These are phyloP conservation scores for Drepana falcataria DNA, from an alignment of 2,888 invertebrate genomes.

Conservation along the genomic window DNA sequence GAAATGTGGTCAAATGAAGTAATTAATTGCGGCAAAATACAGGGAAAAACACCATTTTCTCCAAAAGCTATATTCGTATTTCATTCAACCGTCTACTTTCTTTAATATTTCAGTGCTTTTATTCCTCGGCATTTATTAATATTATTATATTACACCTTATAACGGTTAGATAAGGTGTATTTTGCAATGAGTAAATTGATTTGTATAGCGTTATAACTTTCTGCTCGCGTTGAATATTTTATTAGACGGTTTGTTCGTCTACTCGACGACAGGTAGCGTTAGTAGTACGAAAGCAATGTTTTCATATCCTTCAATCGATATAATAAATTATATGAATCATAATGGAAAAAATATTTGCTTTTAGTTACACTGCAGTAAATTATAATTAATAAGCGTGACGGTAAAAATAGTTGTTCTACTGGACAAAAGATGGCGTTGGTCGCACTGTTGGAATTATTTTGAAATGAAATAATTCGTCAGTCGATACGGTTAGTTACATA, in stretches of 20 bases:
- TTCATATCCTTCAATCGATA: too few species aligned
- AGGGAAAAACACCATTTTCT: slow-evolving; percentile 16
- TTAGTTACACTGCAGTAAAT: too few species aligned
- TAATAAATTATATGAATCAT: background rate
- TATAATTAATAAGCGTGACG: too few species aligned
- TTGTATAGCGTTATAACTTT: slow-evolving; percentile 60
- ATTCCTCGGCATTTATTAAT: slow-evolving; percentile 33
- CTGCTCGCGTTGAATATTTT: slow-evolving; percentile 54
- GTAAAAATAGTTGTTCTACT: slow-evolving; percentile 11
- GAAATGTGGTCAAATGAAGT: slow-evolving; percentile 15
- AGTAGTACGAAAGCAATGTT: background rate
- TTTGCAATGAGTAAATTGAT: slow-evolving; percentile 29
- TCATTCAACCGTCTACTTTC: slow-evolving; percentile 39
- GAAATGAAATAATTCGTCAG: too few species aligned
- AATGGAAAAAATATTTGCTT: too few species aligned
- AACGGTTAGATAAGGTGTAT: slow-evolving; percentile 13
- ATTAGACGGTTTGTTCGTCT: slow-evolving; percentile 28
- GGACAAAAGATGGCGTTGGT: slow-evolving; percentile 11
- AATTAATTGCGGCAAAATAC: slow-evolving; percentile 31
- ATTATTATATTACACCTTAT: slow-evolving; percentile 32
- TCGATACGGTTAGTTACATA: too few species aligned
- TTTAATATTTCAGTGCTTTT: slow-evolving; percentile 59
- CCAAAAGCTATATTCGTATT: slow-evolving; percentile 47
- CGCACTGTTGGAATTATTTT: background rate
- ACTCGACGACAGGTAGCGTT: slow-evolving; percentile 33